These are phyloP conservation scores for Hylaea fasciaria DNA, from an alignment of 2,888 invertebrate species.

Conservation along the genomic window DNA sequence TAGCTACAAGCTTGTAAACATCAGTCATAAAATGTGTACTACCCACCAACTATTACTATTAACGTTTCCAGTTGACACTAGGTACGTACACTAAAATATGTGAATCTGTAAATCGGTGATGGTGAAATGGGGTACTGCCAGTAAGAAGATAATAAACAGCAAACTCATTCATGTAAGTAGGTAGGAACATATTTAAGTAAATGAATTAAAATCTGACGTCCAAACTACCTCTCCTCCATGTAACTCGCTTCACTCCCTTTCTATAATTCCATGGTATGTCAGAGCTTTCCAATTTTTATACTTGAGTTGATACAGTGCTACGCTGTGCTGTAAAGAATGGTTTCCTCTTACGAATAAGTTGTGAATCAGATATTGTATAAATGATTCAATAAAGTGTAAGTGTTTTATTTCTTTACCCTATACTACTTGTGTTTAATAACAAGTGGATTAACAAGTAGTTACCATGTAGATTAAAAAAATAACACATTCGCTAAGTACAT, in stretches of 20 bases:
- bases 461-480: no score
- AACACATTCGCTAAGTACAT: no score
- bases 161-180: not conserved
- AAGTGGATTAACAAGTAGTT: no score
- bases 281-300: conserved; percentile 72
- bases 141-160: no score
- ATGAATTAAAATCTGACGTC: conserved; percentile 24
- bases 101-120: no score
- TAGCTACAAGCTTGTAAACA: no score
- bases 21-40: no score
- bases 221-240: conserved; percentile 21
- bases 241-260: conserved; percentile 56
- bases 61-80: not conserved
- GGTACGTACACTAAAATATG: no score
- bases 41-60: not conserved
- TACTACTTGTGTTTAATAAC: not conserved
- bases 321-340: conserved; percentile 62
- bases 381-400: conserved; percentile 75
- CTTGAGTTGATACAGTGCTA: conserved; percentile 71
- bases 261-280: conserved; percentile 63
- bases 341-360: conserved; percentile 71
- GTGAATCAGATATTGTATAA: conserved; percentile 75
- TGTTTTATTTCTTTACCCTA: conserved; percentile 9
- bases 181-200: not conserved
- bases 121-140: not conserved